phyloP scores from a whole-genome alignment of 2,113 vertebrate genomes.

The Mastomys coucha region DNA sequence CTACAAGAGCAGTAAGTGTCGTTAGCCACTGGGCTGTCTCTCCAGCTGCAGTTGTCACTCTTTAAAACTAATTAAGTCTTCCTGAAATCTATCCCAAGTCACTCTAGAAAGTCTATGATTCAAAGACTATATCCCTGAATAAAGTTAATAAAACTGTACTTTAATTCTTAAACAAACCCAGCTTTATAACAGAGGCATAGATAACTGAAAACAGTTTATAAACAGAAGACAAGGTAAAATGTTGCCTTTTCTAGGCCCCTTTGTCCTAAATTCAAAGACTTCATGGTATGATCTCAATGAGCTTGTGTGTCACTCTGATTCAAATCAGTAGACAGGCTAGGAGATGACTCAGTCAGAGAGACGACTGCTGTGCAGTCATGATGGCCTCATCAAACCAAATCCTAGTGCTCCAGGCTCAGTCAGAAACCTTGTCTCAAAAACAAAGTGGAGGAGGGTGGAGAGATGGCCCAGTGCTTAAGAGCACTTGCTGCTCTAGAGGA shows the following conservation, averaged over 20 bases:
- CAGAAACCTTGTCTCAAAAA: not conserved
- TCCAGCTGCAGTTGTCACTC: not conserved
- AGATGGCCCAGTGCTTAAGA: not conserved
- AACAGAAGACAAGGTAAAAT: constrained; percentile 5
- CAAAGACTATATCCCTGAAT: not conserved
- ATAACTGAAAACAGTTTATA: constrained; percentile 16
- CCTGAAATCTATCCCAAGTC: constrained; percentile 38
- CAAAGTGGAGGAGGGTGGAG: not conserved
- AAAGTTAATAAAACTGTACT: constrained; percentile 33
- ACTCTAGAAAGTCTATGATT: constrained; percentile 1
- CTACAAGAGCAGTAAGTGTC: not conserved
- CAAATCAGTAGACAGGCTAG: not conserved
- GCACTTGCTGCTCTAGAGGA: not conserved
- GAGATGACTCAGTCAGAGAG: not conserved
- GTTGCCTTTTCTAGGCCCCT: not conserved
- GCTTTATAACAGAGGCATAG: constrained; percentile 47
- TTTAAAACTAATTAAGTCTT: not conserved
- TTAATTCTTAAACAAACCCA: constrained; percentile 32
- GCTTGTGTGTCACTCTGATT: constrained; percentile 27
- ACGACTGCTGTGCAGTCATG: not conserved
- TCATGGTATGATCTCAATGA: not conserved
- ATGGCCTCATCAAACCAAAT: not conserved
- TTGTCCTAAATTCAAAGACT: constrained; percentile 38
- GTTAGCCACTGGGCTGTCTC: not conserved
- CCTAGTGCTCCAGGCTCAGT: not conserved